phyloP scores from a whole-genome alignment of 1,140 invertebrate genomes.

The Monomorium pharaonis region DNA sequence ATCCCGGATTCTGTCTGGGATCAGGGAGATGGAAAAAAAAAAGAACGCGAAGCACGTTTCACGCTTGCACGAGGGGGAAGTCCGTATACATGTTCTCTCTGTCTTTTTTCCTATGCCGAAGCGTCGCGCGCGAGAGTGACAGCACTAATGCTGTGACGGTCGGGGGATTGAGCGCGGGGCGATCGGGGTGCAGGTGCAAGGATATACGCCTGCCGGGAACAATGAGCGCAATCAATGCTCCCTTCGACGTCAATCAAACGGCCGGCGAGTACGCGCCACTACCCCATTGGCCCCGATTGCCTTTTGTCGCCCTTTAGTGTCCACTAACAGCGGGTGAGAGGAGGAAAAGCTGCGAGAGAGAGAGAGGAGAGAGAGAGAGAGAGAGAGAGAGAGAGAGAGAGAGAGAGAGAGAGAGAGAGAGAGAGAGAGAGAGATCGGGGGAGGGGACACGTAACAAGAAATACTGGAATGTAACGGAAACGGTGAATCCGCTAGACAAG shows the following conservation, averaged over 20 bases:
- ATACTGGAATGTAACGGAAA: background rate
- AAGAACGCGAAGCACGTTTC: conserved; percentile 32
- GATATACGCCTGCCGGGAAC: conserved; percentile 74
- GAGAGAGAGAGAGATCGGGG: background rate
- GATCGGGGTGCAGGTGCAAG: conserved; percentile 64
- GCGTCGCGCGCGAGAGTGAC: conserved; percentile 10
- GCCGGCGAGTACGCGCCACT: conserved; percentile 73
- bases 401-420: conserved; percentile 28
- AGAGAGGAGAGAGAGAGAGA: conserved; percentile 37
- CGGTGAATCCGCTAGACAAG: background rate
- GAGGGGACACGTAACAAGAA: background rate
- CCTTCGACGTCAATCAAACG: conserved; percentile 82
- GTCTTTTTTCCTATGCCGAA: background rate
- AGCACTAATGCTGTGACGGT: conserved; percentile 13
- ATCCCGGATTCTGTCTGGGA: conserved; percentile 25
- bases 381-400: conserved; percentile 33
- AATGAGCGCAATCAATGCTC: conserved; percentile 83
- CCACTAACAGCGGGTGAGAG: conserved; percentile 29
- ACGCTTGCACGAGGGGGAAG: conserved; percentile 2
- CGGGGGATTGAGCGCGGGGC: background rate
- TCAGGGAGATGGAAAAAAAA: background rate
- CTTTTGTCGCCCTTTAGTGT: conserved; percentile 76
- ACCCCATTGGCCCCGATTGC: conserved; percentile 79
- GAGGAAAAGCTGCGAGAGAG: conserved; percentile 22
- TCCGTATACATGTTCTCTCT: conserved; percentile 13